Evolutionary conservation across 2,113 vertebrate species (phyloP).

Genomic region (Corythornis vintsioides): DNA sequence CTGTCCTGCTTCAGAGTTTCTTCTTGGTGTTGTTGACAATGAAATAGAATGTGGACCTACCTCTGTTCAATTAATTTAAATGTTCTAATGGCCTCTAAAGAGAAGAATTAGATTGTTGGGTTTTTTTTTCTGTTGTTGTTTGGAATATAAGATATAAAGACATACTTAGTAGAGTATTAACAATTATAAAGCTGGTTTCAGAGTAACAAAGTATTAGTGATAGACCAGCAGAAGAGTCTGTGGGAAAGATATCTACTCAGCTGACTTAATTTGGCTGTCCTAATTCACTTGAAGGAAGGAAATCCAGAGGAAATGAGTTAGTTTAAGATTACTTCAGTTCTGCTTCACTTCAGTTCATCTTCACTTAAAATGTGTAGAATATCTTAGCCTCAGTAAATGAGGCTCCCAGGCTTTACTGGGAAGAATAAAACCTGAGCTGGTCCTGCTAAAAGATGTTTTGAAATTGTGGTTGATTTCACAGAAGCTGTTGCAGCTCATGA

Average conservation of each 20-base stretch:
- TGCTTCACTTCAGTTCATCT: neutral
- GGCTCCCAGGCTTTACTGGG: neutral
- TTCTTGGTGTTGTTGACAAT: neutral
- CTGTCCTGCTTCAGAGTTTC: neutral
- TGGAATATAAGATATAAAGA: neutral
- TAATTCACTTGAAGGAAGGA: neutral
- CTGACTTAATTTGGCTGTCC: slow-evolving; percentile 22
- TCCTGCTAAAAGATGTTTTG: neutral
- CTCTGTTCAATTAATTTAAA: neutral
- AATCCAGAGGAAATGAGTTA: neutral
- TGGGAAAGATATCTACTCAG: neutral
- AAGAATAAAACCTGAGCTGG: neutral
- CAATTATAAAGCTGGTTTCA: slow-evolving; percentile 53
- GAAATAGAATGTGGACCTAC: neutral
- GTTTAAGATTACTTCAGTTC: neutral
- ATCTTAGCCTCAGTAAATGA: neutral
- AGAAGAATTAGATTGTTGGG: neutral
- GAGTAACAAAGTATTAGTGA: neutral
- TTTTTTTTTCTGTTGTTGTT: neutral
- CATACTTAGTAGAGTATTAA: slow-evolving; percentile 46
- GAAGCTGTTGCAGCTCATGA: neutral
- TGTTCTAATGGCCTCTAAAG: neutral
- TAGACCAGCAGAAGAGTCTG: neutral
- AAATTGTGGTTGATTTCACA: neutral
- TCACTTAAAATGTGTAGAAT: neutral